phyloP scores from a whole-genome alignment of 2,113 vertebrate species.

The Raja brachyura region DNA sequence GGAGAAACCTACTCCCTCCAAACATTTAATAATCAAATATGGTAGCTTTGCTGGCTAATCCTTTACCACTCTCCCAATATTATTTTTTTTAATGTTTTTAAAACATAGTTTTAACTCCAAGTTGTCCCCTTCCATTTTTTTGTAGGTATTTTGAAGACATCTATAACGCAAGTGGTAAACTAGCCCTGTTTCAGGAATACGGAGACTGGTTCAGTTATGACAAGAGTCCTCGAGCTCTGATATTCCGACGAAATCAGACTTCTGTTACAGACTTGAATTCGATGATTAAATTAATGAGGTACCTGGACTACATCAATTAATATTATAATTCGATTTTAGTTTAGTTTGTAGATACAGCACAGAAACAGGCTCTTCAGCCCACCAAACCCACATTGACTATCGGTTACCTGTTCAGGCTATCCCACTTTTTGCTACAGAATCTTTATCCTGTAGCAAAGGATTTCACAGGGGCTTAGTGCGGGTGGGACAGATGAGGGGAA shows the following conservation, averaged over 20 bases:
- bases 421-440: too few relatives aligned
- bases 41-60: too few relatives aligned
- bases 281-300: constrained; percentile 91
- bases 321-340: not conserved
- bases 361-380: too few relatives aligned
- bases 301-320: not conserved
- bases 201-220: constrained; percentile 85
- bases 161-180: constrained; percentile 78
- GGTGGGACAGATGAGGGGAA: too few relatives aligned
- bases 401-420: too few relatives aligned
- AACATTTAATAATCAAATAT: too few relatives aligned
- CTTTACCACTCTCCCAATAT: too few relatives aligned
- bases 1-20: too few relatives aligned
- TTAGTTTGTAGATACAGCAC: too few relatives aligned
- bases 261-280: constrained; percentile 69
- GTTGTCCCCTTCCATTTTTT: not conserved
- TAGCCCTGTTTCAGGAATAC: constrained; percentile 67
- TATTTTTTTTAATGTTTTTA: not conserved
- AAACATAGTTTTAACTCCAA: not conserved
- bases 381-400: too few relatives aligned
- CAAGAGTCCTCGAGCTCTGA: constrained; percentile 76
- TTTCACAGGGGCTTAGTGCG: too few relatives aligned
- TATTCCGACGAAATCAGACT: constrained; percentile 81
- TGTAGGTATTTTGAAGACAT: constrained; percentile 72
- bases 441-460: too few relatives aligned